Evolutionary conservation across 1,140 invertebrate species (phyloP).

Genomic region (Ceratina calcarata): DNA sequence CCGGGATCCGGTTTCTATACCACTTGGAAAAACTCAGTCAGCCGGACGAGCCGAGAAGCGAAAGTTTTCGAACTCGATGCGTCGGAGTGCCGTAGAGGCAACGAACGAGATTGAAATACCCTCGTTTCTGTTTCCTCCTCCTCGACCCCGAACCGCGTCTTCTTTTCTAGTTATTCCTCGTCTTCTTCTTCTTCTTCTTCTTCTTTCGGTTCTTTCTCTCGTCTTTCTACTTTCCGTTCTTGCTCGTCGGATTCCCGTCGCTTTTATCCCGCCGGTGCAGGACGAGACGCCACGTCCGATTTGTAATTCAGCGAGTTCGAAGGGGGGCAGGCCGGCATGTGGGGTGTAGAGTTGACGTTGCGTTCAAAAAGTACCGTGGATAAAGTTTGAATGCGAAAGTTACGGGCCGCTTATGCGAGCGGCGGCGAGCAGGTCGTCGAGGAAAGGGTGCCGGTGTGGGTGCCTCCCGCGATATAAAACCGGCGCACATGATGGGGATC

Average conservation of each 20-base stretch:
- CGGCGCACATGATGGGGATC: conserved; percentile 42
- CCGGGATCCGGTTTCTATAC: conserved; percentile 40
- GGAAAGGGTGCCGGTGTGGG: too few relatives aligned
- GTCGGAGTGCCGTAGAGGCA: conserved; percentile 17
- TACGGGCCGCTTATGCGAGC: conserved; percentile 35
- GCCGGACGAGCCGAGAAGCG: conserved; percentile 55
- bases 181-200: neutral
- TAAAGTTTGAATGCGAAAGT: conserved; percentile 64
- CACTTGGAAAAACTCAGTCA: conserved; percentile 62
- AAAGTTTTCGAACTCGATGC: conserved; percentile 59
- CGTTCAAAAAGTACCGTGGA: conserved; percentile 54
- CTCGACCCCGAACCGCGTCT: too few relatives aligned
- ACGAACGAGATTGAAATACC: conserved; percentile 62
- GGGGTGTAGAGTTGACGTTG: conserved; percentile 43
- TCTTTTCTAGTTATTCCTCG: too few relatives aligned
- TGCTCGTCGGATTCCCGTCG: conserved; percentile 1
- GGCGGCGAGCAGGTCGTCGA: conserved; percentile 8
- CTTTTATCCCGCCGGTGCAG: conserved; percentile 40
- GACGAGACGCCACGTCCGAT: conserved; percentile 48
- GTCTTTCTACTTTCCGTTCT: conserved; percentile 9
- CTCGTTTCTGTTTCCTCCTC: conserved; percentile 22
- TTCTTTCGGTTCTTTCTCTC: neutral
- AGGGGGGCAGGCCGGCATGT: conserved; percentile 7
- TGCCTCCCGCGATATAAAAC: conserved; percentile 47
- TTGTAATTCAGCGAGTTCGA: conserved; percentile 58